Evolutionary conservation across 2,888 invertebrate genomes (phyloP), one percentile per base, ranked within the genome.

Genomic region (Acrobasis repandana): DNA sequence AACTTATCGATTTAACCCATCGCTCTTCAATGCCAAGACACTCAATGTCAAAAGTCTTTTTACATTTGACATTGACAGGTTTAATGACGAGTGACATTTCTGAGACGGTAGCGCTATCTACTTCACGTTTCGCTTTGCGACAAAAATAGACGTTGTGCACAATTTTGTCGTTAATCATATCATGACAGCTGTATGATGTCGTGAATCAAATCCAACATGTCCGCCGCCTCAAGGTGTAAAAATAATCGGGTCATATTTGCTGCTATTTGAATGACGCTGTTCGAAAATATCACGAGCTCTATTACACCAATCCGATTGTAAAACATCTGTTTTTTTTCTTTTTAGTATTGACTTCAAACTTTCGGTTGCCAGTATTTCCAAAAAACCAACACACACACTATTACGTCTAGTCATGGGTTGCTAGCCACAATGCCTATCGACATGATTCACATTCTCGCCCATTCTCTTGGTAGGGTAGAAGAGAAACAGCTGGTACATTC

Each of bases 11-110:
- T 28, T 28, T 28, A 28, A 28, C 28, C 28, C 28, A 28, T 28
- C 28, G 28, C 28, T 28, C 28, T 28, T 28, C 28, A 28, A 6
- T 6, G 28, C 28, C 28, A 28, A 28, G 28, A 28, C 28, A 28
- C 28, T 28, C 28, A 28, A 28, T 28, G 28, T 28, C 28, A 28
- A 28, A 28, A 1, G 28, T 28, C 28, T 28, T 28, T 28, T 28
- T 8, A 28, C 28, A 28, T 28, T 74, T 80, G 81, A 80, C 80
- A 77, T 80, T 78, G 80, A 80, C 80, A 78, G 70, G 10, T 43
- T 74, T 81, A 80, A 81, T 81, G 79, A 77, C 73, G 75, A 70
- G 69, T 78, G 80, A 77, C 81, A 73, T 68, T 43, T 61, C 64
- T 65, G 34, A 60, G 61, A 62, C 66, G 64, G 71, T 71, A 73